Conservation (phyloP, 2,113 vertebrate genomes). For the Oreochromis aureus region DNA sequence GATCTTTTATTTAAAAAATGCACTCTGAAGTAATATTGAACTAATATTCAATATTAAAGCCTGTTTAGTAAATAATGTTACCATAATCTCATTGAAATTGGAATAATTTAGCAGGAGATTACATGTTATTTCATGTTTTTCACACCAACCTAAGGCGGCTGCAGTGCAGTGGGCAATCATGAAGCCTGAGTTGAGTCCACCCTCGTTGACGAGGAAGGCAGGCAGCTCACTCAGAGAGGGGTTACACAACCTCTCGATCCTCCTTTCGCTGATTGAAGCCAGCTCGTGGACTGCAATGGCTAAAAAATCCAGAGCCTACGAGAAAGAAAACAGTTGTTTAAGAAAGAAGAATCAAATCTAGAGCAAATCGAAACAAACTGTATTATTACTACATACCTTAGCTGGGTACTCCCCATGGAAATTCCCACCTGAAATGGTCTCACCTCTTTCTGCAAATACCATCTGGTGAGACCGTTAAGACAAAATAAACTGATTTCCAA, state of each 20-base stretch:
- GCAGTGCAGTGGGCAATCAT: constrained; percentile 99
- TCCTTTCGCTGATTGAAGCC: constrained; percentile 91
- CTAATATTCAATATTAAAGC: background rate
- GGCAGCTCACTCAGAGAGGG: constrained; percentile 94
- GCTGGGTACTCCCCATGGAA: constrained; percentile 98
- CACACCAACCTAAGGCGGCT: constrained; percentile 84
- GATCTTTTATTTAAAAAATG: background rate
- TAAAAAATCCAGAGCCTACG: constrained; percentile 84
- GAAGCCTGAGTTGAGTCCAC: constrained; percentile 96
- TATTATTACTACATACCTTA: constrained; percentile 47
- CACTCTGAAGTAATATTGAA: background rate
- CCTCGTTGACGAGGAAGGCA: constrained; percentile 93
- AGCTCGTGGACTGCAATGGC: constrained; percentile 94
- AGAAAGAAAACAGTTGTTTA: background rate
- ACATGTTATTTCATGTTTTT: background rate
- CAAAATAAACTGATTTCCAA: background rate
- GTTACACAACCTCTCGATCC: constrained; percentile 94
- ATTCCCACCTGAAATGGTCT: constrained; percentile 97
- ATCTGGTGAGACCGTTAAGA: constrained; percentile 76
- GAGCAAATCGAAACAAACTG: background rate
- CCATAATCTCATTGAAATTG: background rate
- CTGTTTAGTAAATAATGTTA: background rate
- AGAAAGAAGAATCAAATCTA: background rate
- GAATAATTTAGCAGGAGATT: background rate
- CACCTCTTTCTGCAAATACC: constrained; percentile 93